Percentiles rank a stretch among this genome's conserved stretches.
Conservation (phyloP, 2,888 invertebrate species). For the Eledona agricola region DNA sequence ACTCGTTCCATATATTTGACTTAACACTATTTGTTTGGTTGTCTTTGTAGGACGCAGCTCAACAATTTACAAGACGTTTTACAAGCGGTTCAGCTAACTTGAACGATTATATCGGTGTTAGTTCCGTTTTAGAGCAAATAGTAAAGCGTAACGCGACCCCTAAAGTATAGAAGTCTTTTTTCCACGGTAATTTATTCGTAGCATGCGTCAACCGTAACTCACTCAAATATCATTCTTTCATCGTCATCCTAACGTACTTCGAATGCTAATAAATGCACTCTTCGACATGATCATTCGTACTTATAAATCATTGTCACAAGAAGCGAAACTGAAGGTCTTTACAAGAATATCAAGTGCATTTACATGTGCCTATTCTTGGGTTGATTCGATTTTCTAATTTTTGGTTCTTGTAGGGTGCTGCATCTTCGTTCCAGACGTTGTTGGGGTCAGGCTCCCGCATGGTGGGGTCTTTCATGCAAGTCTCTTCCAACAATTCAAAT, state of each 20-base stretch:
- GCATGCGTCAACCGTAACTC: slow-evolving; percentile 10
- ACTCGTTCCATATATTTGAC: not conserved
- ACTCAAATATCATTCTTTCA: slow-evolving; percentile 5
- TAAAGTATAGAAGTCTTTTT: slow-evolving; percentile 16
- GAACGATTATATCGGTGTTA: slow-evolving; percentile 41
- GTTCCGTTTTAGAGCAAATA: slow-evolving; percentile 36
- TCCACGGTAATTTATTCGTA: slow-evolving; percentile 22
- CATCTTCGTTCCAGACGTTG: slow-evolving; percentile 74
- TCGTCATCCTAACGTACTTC: not conserved
- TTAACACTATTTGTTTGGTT: slow-evolving; percentile 27
- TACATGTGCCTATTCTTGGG: too few relatives aligned
- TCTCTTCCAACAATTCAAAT: slow-evolving; percentile 21
- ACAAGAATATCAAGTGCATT: too few relatives aligned
- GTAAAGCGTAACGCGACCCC: slow-evolving; percentile 29
- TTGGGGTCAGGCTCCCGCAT: slow-evolving; percentile 67
- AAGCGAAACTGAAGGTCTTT: too few relatives aligned
- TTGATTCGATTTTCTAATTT: slow-evolving; percentile 3
- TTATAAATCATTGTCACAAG: too few relatives aligned
- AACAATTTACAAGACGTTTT: slow-evolving; percentile 49
- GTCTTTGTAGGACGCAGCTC: slow-evolving; percentile 54
- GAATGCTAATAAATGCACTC: too few relatives aligned
- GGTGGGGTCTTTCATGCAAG: slow-evolving; percentile 21
- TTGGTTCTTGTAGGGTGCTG: slow-evolving; percentile 71
- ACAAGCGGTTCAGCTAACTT: slow-evolving; percentile 46
- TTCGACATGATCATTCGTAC: too few relatives aligned